Percentiles rank a stretch among this genome's conserved stretches.
Evolutionary conservation across 1,140 invertebrate genomes (phyloP).

Genomic region (Agraylea sexmaculata): DNA sequence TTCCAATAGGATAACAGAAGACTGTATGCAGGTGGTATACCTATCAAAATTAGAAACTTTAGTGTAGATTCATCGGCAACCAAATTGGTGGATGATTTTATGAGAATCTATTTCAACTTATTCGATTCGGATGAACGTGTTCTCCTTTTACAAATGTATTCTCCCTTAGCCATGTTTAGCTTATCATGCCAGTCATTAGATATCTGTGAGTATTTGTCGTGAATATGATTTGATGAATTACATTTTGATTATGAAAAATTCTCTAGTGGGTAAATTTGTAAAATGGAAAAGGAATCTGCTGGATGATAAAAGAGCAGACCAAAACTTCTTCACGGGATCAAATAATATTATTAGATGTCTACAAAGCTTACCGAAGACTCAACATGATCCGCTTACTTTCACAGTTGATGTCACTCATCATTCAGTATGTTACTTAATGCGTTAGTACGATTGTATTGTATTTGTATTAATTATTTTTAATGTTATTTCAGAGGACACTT

Average conservation of each 20-base stretch:
- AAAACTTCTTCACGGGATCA: constrained; percentile 13
- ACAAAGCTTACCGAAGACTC: constrained; percentile 13
- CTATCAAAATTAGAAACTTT: constrained; percentile 10
- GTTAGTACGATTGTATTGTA: constrained; percentile 1
- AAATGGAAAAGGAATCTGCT: too few relatives aligned
- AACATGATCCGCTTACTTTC: constrained; percentile 29
- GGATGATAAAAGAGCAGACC: too few relatives aligned
- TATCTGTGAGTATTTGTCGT: too few relatives aligned
- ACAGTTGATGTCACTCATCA: constrained; percentile 29
- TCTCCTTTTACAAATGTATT: constrained; percentile 25
- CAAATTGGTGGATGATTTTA: constrained; percentile 26
- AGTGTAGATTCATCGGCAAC: constrained; percentile 17
- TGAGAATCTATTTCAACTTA: constrained; percentile 29
- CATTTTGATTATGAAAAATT: too few relatives aligned
- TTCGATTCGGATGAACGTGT: constrained; percentile 26
- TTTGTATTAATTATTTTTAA: constrained; percentile 6
- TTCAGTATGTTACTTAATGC: constrained; percentile 32
- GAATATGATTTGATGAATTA: too few relatives aligned
- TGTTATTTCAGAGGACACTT: constrained; percentile 7
- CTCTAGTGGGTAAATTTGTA: too few relatives aligned
- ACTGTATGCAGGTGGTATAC: too few relatives aligned
- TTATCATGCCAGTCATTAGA: constrained; percentile 24
- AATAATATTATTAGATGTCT: constrained; percentile 15
- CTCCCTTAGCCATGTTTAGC: constrained; percentile 25
- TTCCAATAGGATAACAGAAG: too few relatives aligned